Evolutionary conservation across 1,140 invertebrate species (phyloP).

Genomic region (Euura saliciscinereae): DNA sequence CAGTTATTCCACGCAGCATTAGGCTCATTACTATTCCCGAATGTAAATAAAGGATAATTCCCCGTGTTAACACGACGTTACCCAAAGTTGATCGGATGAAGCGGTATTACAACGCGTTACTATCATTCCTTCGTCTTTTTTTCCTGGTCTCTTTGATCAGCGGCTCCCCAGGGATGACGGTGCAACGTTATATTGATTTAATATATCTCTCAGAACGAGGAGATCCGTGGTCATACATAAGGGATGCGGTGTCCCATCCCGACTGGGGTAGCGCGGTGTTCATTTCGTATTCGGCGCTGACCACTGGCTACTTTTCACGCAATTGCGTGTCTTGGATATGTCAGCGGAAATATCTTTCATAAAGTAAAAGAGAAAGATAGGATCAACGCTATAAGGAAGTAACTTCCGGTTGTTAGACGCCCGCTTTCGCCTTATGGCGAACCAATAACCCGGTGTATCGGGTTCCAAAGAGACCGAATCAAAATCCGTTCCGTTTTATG

Average conservation of each 20-base stretch:
- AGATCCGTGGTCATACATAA: constrained; percentile 45
- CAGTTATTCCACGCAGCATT: too few relatives aligned
- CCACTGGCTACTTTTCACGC: constrained; percentile 47
- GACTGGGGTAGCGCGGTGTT: constrained; percentile 30
- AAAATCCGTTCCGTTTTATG: constrained; percentile 43
- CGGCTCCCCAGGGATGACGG: constrained; percentile 10
- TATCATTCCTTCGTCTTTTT: background rate
- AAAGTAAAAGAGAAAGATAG: constrained; percentile 4
- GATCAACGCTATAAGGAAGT: background rate
- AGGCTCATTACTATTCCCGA: too few relatives aligned
- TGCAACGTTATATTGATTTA: constrained; percentile 36
- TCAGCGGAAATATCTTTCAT: background rate
- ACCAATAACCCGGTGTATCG: constrained; percentile 24
- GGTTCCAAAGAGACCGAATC: constrained; percentile 34
- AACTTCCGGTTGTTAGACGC: constrained; percentile 4
- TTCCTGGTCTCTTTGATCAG: background rate
- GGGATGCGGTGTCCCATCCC: constrained; percentile 41
- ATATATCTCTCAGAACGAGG: constrained; percentile 30
- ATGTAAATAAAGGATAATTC: too few relatives aligned
- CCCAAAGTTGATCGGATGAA: too few relatives aligned
- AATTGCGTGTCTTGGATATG: constrained; percentile 10
- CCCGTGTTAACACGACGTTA: too few relatives aligned
- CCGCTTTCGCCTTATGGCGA: background rate
- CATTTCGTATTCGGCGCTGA: constrained; percentile 54
- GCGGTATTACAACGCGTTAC: background rate